phyloP scores from a whole-genome alignment of 1,140 invertebrate species.

The Globodera ellingtonae region DNA sequence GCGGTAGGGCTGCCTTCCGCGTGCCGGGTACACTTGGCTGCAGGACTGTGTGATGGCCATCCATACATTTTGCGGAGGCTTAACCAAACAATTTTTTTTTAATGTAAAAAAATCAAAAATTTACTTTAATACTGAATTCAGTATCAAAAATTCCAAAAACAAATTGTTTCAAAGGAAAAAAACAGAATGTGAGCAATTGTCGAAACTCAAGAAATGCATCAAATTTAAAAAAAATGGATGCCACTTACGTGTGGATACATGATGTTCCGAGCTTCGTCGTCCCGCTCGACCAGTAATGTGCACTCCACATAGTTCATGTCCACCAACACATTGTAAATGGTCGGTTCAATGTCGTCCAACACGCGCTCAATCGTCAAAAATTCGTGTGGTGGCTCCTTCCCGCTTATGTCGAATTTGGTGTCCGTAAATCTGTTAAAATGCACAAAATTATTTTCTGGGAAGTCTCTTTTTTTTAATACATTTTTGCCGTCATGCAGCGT shows the following conservation, averaged over 20 bases:
- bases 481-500: too few species aligned
- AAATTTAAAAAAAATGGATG: neutral
- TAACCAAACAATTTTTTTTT: conserved; percentile 8
- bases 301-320: conserved; percentile 32
- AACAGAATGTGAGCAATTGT: neutral
- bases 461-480: neutral
- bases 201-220: neutral
- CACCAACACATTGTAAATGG: conserved; percentile 46
- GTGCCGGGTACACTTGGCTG: conserved; percentile 41
- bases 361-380: conserved; percentile 39
- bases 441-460: neutral
- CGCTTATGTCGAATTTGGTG: conserved; percentile 28
- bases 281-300: conserved; percentile 50
- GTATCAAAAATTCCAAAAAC: too few species aligned
- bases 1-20: conserved; percentile 36
- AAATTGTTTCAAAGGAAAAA: neutral
- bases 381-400: conserved; percentile 37
- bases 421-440: conserved; percentile 23
- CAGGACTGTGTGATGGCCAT: conserved; percentile 39
- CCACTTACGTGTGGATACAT: conserved; percentile 43
- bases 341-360: conserved; percentile 42
- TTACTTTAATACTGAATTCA: too few species aligned
- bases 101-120: too few species aligned
- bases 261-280: conserved; percentile 49
- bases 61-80: conserved; percentile 48